phyloP scores from a whole-genome alignment of 2,797 vertebrate species.

The Gouania willdenowi region DNA sequence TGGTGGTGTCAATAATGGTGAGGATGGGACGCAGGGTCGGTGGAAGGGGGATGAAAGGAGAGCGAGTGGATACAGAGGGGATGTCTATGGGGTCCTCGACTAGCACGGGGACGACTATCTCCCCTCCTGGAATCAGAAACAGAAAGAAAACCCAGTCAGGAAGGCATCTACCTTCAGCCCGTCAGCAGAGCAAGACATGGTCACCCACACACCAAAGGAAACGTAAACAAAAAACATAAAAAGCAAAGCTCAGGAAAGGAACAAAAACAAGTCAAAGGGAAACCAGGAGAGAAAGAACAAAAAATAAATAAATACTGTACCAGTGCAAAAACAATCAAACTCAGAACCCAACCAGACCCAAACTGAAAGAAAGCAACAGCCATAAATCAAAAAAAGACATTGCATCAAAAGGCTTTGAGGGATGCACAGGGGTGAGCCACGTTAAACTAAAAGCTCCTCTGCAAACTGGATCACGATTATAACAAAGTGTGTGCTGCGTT shows the following conservation, averaged over 20 bases:
- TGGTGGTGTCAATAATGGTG: conserved; percentile 99
- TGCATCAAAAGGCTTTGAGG: conserved; percentile 81
- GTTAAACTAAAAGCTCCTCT: conserved; percentile 28
- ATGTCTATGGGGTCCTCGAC: conserved; percentile 98
- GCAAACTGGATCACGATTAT: too few species aligned
- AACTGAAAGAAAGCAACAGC: conserved; percentile 69
- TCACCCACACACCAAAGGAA: conserved; percentile 55
- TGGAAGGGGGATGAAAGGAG: conserved; percentile 94
- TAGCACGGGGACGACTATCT: conserved; percentile 98
- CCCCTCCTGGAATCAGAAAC: conserved; percentile 90
- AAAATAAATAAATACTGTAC: conserved; percentile 63
- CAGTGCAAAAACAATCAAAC: conserved; percentile 72
- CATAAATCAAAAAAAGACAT: conserved; percentile 59
- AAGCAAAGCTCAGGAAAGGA: conserved; percentile 64
- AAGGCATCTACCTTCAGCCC: conserved; percentile 10
- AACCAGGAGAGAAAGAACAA: conserved; percentile 28
- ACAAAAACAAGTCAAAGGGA: conserved; percentile 41
- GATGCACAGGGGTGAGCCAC: conserved; percentile 68
- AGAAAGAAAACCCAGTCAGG: conserved; percentile 48
- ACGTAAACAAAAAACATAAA: conserved; percentile 22
- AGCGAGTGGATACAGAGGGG: conserved; percentile 95
- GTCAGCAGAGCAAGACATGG: conserved; percentile 25
- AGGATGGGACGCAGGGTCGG: conserved; percentile 96
- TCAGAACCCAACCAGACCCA: conserved; percentile 72
- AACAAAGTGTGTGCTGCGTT: too few species aligned